Conservation (phyloP, 1,140 invertebrate genomes). For the Babylonia areolata region DNA sequence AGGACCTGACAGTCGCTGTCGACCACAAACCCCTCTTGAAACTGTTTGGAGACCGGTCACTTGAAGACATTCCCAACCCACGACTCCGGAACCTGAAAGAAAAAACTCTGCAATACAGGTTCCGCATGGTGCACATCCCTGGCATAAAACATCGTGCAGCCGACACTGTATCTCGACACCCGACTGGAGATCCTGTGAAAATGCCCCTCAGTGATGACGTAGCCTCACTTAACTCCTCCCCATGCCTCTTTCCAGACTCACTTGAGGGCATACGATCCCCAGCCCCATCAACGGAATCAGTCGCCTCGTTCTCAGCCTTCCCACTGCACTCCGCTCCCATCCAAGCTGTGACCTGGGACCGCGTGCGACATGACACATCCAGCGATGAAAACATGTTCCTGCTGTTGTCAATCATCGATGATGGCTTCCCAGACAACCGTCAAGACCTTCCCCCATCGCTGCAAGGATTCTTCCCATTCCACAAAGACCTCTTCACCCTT, state of each 20-base stretch:
- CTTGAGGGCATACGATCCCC: not conserved
- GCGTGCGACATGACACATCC: conserved; percentile 33
- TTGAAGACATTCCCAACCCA: no score
- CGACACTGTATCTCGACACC: no score
- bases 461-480: conserved; percentile 38
- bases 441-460: conserved; percentile 30
- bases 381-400: conserved; percentile 43
- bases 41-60: no score
- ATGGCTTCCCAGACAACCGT: conserved; percentile 38
- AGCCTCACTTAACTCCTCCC: conserved; percentile 35
- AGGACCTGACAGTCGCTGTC: no score
- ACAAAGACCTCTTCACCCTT: conserved; percentile 24
- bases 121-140: no score
- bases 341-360: conserved; percentile 44
- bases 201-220: no score
- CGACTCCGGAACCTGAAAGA: no score
- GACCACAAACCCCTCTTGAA: no score
- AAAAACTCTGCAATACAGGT: no score
- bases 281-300: no score
- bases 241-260: not conserved
- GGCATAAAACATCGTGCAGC: no score
- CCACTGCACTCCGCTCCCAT: not conserved
- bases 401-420: conserved; percentile 36
- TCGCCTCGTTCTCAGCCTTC: not conserved
- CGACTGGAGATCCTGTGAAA: no score